Evolutionary conservation across 2,113 vertebrate genomes (phyloP).

Genomic region (Odontophorus gujanensis): DNA sequence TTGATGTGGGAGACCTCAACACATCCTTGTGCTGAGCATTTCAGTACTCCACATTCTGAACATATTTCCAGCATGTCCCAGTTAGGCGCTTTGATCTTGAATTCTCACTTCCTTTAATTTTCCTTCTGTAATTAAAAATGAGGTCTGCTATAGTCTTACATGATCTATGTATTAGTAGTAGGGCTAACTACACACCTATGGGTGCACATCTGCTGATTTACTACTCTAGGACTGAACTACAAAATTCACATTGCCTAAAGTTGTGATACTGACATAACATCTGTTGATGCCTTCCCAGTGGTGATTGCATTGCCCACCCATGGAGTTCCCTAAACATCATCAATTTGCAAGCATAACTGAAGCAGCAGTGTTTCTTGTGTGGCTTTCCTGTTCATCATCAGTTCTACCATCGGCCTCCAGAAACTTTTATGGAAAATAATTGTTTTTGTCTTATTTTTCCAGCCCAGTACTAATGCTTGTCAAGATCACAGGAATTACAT

Average conservation of each 20-base stretch:
- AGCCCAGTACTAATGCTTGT: background rate
- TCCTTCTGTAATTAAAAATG: background rate
- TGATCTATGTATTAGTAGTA: background rate
- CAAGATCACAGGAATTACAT: background rate
- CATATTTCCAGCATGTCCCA: background rate
- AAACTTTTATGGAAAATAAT: background rate
- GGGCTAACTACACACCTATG: background rate
- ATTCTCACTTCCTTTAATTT: background rate
- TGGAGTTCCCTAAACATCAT: background rate
- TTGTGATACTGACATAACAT: background rate
- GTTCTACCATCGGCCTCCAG: background rate
- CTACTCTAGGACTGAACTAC: fast-evolving
- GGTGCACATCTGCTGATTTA: background rate
- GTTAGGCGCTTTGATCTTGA: background rate
- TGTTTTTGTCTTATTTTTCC: background rate
- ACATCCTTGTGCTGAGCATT: background rate
- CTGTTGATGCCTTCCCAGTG: background rate
- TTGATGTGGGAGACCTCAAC: background rate
- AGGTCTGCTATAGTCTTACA: background rate
- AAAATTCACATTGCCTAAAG: background rate
- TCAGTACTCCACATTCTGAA: background rate
- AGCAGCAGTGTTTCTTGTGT: background rate
- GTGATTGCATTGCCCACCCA: background rate
- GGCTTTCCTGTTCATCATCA: background rate
- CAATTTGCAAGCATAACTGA: background rate